Evolutionary conservation across 2,888 invertebrate species (phyloP).

Genomic region (Heteromyza rotundicornis): DNA sequence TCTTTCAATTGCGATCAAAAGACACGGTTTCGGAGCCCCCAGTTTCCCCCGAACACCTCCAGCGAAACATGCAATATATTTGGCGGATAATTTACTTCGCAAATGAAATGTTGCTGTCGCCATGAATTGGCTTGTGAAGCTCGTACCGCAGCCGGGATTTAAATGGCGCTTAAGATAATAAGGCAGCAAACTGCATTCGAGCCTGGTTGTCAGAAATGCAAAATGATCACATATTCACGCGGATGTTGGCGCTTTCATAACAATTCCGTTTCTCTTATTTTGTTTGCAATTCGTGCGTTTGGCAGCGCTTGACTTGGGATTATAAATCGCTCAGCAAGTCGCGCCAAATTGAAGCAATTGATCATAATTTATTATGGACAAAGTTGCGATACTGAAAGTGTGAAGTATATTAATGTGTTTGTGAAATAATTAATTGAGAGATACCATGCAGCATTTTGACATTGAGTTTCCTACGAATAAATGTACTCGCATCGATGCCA

Average conservation of each 20-base stretch:
- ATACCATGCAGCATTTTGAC: too few relatives aligned
- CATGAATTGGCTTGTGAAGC: too few relatives aligned
- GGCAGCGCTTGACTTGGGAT: neutral
- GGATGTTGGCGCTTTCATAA: slow-evolving; percentile 17
- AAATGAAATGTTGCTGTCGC: neutral
- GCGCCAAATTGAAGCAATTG: slow-evolving; percentile 11
- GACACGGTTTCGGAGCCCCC: too few relatives aligned
- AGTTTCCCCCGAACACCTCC: neutral
- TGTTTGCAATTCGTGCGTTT: too few relatives aligned
- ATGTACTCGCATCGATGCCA: too few relatives aligned
- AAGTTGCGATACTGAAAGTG: slow-evolving; percentile 19
- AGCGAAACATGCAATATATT: too few relatives aligned
- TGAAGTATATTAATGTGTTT: too few relatives aligned
- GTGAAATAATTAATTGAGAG: too few relatives aligned
- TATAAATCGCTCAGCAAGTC: slow-evolving; percentile 24
- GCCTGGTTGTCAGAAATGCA: neutral
- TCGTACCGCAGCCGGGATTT: neutral
- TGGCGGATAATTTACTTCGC: neutral
- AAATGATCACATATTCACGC: slow-evolving; percentile 21
- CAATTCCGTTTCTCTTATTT: neutral
- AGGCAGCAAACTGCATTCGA: neutral
- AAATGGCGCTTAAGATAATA: slow-evolving; percentile 11
- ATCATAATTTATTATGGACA: slow-evolving; percentile 12
- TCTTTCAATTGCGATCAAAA: too few relatives aligned
- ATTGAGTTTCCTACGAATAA: too few relatives aligned